Base-by-base conservation (phyloP, 64 coral and sea anemone genomes). In the Dendronephthya gigantea region DNA sequence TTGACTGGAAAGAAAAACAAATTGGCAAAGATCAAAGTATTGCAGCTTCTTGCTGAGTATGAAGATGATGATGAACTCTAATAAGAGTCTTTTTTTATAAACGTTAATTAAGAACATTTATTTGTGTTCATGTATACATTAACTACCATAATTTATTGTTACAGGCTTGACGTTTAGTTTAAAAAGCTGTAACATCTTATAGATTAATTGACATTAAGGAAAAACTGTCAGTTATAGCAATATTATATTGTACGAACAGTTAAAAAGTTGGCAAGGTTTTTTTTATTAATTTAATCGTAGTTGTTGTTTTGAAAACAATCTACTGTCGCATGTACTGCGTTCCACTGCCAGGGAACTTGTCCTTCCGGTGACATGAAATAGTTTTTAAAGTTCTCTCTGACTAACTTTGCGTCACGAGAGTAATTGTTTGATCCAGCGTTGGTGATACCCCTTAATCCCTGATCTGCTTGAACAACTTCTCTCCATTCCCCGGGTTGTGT, bases 401-500 rank as follows among this genome's bases (percentile, higher is more conserved):
- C 50, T 17, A 11, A 55, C 50, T 55, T 55, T 55, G 10, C 50
- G 10, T 55, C 50, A 55, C 50, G 50, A 11, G 50, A 10, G 17
- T 55, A 55, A 11, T 55, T 55, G 17, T 74, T 74, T 0, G 68
- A 74, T 27, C 68, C 68, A 0, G 9, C 68, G n/a, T 35, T 74
- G n/a, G 0, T 35, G 9, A 74, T 27, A 30, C 19, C n/a, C 30
- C 32, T 27, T 35, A 74, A 30, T 74, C 68, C 68, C 32, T 74
- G 68, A 74, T 74, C 68, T 30, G 1, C 32, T 74, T 74, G 68
- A 19, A 25, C 25, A 11, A 74, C n/a, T 30, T 27, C n/a, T 74
- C 68, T 74, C 68, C 68, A 74, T 30, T 74, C 68, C n/a, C 68
- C 68, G 12, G 30, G 68, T 74, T 74, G 68, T 74, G 68, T 35